Conservation (phyloP, 2,113 vertebrate genomes). For the Salvelinus fontinalis region DNA sequence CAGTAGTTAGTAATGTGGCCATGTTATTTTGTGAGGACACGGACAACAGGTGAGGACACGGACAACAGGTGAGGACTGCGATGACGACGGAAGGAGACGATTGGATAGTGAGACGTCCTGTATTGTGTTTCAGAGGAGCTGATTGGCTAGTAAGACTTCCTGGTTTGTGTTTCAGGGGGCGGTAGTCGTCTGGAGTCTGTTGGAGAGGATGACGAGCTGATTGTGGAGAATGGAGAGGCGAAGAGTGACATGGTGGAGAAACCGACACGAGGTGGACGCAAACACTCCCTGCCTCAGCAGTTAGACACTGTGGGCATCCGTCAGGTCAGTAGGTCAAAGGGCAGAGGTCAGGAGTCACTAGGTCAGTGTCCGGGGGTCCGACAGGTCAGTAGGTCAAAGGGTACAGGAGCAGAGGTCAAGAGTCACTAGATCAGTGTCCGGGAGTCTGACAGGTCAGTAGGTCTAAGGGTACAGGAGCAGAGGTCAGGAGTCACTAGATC, state of each 20-base stretch:
- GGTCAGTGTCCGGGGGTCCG: constrained; percentile 58
- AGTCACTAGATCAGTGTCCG: no score
- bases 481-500: no score
- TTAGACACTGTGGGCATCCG: constrained; percentile 79
- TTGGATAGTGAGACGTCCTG: no score
- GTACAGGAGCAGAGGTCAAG: neutral
- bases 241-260: constrained; percentile 76
- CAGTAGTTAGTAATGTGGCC: no score
- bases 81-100: no score
- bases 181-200: constrained; percentile 88
- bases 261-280: constrained; percentile 79
- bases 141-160: neutral
- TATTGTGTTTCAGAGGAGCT: neutral
- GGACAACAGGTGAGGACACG: no score
- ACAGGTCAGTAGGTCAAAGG: constrained; percentile 75
- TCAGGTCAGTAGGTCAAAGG: constrained; percentile 75
- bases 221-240: constrained; percentile 79
- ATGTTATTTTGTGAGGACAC: no score
- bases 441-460: no score
- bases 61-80: no score
- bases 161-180: constrained; percentile 68
- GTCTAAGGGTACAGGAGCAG: no score
- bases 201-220: constrained; percentile 92
- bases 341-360: neutral
- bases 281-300: constrained; percentile 93